phyloP scores from a whole-genome alignment of 2,797 vertebrate genomes.

The Cottoperca gobio region DNA sequence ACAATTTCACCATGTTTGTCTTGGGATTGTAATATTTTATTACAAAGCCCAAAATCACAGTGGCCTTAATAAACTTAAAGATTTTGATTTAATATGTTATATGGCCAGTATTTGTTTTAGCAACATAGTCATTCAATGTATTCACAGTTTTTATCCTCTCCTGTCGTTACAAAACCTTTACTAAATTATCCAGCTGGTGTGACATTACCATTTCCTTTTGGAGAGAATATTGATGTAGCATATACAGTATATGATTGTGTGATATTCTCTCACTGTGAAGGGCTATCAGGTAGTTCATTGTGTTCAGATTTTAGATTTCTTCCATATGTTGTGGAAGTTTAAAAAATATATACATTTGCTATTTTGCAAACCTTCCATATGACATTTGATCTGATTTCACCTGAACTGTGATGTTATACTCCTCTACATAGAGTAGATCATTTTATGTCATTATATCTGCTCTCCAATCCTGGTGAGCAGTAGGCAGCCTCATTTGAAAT shows the following conservation, averaged over 20 bases:
- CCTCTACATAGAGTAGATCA: neutral
- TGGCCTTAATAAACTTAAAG: neutral
- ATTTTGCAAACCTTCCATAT: neutral
- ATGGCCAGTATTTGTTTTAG: neutral
- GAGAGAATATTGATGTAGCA: no score
- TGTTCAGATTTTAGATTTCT: neutral
- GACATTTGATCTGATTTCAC: neutral
- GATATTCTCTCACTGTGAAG: neutral
- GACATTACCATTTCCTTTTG: no score
- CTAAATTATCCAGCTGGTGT: no score
- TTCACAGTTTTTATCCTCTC: no score
- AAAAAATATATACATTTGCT: no score
- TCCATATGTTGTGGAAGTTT: neutral
- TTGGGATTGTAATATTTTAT: neutral
- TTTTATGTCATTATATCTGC: neutral
- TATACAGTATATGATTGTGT: no score
- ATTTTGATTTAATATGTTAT: neutral
- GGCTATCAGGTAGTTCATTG: neutral
- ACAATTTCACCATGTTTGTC: neutral
- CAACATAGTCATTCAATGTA: neutral
- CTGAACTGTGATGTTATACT: conserved; percentile 8
- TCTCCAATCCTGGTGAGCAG: conserved; percentile 20
- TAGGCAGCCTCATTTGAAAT: conserved; percentile 60
- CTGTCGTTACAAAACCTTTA: no score
- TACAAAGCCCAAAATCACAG: neutral